Conservation (phyloP, 2,797 vertebrate species). For the Sebastes trivittatus region DNA sequence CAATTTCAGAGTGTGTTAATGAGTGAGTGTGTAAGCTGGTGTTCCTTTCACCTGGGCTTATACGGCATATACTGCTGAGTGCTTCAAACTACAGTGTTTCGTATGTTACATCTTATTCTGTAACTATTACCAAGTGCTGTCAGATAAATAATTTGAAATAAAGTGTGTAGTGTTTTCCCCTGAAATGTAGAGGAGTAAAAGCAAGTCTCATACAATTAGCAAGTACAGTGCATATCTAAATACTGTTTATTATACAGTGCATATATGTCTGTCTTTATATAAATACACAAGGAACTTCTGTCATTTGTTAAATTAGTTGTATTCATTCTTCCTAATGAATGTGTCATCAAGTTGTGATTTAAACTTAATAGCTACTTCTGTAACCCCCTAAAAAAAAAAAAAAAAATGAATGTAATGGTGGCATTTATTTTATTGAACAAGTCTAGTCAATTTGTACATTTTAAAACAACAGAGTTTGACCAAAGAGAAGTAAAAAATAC, state of each 20-base stretch:
- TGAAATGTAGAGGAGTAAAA: not conserved
- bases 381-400: not conserved
- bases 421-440: not conserved
- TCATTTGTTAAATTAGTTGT: not conserved
- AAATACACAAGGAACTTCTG: not conserved
- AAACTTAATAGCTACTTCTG: not conserved
- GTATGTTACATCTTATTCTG: not conserved
- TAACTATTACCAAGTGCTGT: not conserved
- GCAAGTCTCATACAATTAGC: not conserved
- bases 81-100: not conserved
- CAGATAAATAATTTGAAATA: not conserved
- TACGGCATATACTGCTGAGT: not conserved
- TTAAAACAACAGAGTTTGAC: constrained; percentile 4
- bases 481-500: not conserved
- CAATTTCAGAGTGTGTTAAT: not conserved
- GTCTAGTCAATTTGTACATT: constrained; percentile 5
- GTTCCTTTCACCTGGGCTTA: not conserved
- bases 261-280: not conserved
- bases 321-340: not conserved
- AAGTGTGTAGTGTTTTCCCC: not conserved
- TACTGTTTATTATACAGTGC: not conserved
- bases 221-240: not conserved
- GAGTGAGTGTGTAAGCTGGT: not conserved
- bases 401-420: not conserved
- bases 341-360: not conserved